Evolutionary conservation across 2,888 invertebrate genomes (phyloP).

Genomic region (Philonicus albiceps): DNA sequence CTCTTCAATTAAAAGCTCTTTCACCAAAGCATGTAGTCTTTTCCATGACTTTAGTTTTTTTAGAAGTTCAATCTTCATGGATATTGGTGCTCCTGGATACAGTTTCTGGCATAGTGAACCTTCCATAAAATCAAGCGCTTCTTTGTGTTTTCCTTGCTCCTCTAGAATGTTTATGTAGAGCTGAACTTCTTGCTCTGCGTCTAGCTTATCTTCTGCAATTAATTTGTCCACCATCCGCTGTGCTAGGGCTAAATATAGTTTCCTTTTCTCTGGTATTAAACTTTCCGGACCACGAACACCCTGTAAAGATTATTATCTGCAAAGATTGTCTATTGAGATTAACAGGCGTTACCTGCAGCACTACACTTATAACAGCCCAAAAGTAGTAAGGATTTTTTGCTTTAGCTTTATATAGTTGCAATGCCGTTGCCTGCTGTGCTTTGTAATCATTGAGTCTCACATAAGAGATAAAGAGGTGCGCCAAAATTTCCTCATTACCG

Average conservation of each 20-base stretch:
- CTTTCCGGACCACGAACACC: constrained; percentile 64
- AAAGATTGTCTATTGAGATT: background rate
- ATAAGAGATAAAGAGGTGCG: constrained; percentile 95
- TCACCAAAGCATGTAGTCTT: constrained; percentile 76
- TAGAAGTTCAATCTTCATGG: constrained; percentile 77
- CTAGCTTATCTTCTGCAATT: constrained; percentile 84
- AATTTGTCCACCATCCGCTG: constrained; percentile 94
- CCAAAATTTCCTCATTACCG: constrained; percentile 88
- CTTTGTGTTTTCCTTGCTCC: constrained; percentile 80
- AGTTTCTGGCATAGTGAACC: constrained; percentile 75
- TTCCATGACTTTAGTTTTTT: constrained; percentile 78
- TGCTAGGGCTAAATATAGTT: constrained; percentile 83
- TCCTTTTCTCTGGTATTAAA: constrained; percentile 68
- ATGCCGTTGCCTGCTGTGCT: constrained; percentile 88
- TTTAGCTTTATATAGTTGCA: constrained; percentile 88
- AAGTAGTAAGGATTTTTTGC: constrained; percentile 97
- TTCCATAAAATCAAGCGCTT: constrained; percentile 82
- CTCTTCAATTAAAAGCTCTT: constrained; percentile 78
- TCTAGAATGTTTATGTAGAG: constrained; percentile 89
- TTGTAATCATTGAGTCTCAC: constrained; percentile 90
- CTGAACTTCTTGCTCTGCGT: constrained; percentile 93
- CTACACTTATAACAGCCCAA: constrained; percentile 97
- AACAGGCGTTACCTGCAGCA: constrained; percentile 77
- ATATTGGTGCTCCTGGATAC: constrained; percentile 73
- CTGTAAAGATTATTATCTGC: constrained; percentile 49